phyloP scores from a whole-genome alignment of 1,140 invertebrate genomes.

The Ylistrum balloti region DNA sequence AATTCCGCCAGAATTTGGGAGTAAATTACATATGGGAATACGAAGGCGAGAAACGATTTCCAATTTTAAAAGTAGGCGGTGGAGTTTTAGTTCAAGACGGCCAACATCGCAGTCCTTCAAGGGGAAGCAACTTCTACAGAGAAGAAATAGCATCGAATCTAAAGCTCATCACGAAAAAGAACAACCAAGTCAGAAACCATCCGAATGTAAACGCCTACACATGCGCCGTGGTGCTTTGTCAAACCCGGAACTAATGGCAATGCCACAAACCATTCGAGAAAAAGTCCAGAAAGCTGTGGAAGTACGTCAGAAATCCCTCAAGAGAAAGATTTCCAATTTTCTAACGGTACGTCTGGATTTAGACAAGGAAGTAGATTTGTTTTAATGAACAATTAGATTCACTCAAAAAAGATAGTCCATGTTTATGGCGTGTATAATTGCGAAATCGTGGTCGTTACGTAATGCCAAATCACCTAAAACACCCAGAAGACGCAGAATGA shows the following conservation, averaged over 20 bases:
- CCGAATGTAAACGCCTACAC: neutral
- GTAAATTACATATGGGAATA: constrained; percentile 1
- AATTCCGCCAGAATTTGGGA: neutral
- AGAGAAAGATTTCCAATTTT: constrained; percentile 51
- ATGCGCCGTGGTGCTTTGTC: constrained; percentile 46
- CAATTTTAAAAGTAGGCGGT: neutral
- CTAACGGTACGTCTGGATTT: constrained; percentile 41
- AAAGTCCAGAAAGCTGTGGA: constrained; percentile 41
- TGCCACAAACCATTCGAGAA: constrained; percentile 44
- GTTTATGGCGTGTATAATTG: neutral
- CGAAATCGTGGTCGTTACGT: no score
- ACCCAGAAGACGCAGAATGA: neutral
- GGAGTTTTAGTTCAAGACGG: constrained; percentile 5
- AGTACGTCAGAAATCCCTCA: constrained; percentile 37
- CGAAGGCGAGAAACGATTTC: neutral
- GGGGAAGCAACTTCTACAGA: neutral
- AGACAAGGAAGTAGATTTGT: constrained; percentile 50
- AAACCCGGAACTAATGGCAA: constrained; percentile 46
- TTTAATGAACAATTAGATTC: constrained; percentile 11
- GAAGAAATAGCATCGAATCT: neutral
- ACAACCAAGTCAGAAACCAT: neutral
- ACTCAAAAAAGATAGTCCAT: no score
- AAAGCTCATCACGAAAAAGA: neutral
- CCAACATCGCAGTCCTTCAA: neutral
- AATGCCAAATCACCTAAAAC: neutral